These are phyloP conservation scores for Cheilosia variabilis DNA, from an alignment of 2,888 invertebrate species.

Conservation along the genomic window DNA sequence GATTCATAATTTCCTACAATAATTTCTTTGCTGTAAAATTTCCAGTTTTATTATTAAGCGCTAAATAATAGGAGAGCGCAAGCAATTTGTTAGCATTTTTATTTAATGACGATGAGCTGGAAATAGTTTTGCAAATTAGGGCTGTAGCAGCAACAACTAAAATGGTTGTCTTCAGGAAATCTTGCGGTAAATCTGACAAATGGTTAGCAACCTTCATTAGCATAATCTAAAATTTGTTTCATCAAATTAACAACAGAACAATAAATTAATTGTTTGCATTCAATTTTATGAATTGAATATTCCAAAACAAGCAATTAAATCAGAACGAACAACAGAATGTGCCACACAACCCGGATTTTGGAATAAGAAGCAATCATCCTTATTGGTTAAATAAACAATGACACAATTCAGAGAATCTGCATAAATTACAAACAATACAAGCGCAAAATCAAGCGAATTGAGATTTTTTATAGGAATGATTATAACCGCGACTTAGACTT, in stretches of 20 bases:
- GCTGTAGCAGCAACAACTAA: not conserved
- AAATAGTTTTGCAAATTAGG: conserved; percentile 14
- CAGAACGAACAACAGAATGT: not conserved
- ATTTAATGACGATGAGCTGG: not conserved
- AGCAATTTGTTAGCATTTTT: conserved; percentile 2
- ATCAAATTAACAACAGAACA: no score
- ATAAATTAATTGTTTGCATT: conserved; percentile 14
- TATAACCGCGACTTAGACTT: not conserved
- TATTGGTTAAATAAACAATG: conserved; percentile 15
- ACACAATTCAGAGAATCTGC: conserved; percentile 21
- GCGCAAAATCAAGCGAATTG: not conserved
- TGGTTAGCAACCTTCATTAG: conserved; percentile 12
- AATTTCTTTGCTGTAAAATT: no score
- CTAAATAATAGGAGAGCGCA: not conserved
- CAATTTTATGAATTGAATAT: conserved; percentile 3
- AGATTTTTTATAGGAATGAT: conserved; percentile 5
- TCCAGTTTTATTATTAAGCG: not conserved
- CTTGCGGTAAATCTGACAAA: not conserved
- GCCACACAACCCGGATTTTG: conserved; percentile 25
- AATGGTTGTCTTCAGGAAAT: not conserved
- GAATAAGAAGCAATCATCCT: no score
- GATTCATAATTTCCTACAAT: conserved; percentile 11
- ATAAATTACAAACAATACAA: not conserved
- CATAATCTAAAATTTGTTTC: not conserved
- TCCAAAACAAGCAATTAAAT: conserved; percentile 4